These are phyloP conservation scores for Eidolon dupreanum DNA, from an alignment of 2,797 vertebrate genomes.

Conservation along the genomic window DNA sequence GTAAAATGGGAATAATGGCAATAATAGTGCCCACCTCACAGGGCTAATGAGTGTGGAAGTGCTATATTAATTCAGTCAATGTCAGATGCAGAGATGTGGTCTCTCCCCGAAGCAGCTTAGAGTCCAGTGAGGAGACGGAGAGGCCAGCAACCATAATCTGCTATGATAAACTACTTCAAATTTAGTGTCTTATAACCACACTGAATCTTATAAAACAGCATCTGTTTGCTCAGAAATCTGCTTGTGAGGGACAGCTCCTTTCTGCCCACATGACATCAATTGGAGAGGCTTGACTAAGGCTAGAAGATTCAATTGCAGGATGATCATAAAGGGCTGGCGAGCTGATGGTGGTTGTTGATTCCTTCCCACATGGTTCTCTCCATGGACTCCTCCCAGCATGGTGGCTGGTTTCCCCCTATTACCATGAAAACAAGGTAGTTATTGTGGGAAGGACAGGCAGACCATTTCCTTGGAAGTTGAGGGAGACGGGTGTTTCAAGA, in stretches of 20 bases:
- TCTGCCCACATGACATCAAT: no score
- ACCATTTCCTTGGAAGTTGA: background rate
- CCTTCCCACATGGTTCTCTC: background rate
- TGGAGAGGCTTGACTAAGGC: background rate
- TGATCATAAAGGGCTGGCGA: background rate
- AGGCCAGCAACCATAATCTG: background rate
- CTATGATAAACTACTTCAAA: background rate
- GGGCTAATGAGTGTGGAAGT: background rate
- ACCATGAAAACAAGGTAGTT: background rate
- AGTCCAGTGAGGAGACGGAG: background rate
- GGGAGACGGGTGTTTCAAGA: background rate
- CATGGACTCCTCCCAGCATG: background rate
- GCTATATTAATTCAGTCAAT: background rate
- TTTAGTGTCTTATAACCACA: background rate
- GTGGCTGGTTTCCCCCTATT: background rate
- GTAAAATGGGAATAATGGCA: background rate
- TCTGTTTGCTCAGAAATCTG: background rate
- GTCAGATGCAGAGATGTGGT: background rate
- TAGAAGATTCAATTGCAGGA: background rate
- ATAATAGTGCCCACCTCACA: background rate
- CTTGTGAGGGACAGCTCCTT: background rate
- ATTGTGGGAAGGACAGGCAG: background rate
- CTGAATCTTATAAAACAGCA: background rate
- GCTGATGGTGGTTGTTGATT: background rate
- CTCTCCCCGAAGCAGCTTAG: background rate